Conservation (phyloP, 2,113 vertebrate genomes). For the Rhinoderma darwinii region DNA sequence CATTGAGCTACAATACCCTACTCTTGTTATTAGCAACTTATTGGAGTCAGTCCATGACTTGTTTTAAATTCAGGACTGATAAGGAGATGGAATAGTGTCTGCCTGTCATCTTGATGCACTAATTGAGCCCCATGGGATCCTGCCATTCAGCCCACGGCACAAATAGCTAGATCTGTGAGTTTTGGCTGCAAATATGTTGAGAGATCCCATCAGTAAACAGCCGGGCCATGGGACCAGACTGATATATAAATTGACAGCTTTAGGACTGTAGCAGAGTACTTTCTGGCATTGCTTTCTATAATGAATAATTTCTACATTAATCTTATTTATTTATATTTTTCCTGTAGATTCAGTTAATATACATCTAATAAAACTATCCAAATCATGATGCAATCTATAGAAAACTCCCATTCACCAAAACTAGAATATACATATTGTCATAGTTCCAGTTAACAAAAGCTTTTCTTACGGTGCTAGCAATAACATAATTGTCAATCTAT, state of each 20-base stretch:
- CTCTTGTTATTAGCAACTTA: background rate
- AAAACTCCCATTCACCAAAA: background rate
- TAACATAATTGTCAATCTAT: conserved; percentile 39
- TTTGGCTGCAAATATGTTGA: background rate
- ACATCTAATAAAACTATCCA: background rate
- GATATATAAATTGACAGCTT: background rate
- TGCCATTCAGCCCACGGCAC: background rate
- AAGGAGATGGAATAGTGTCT: background rate
- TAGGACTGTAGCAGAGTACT: background rate
- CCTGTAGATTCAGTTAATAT: background rate
- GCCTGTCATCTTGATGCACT: background rate
- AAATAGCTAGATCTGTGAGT: background rate
- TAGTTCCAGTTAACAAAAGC: conserved; percentile 9
- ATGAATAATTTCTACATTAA: background rate
- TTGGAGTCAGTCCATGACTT: background rate
- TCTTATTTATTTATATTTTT: background rate
- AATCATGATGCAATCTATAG: background rate
- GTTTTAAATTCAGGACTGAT: background rate
- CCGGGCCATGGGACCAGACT: background rate
- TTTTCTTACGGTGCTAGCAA: background rate
- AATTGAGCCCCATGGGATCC: conserved; percentile 7
- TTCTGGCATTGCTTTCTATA: background rate
- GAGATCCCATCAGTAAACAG: background rate
- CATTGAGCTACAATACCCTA: background rate
- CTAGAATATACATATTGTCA: background rate